Percentiles rank a stretch among this genome's conserved stretches.
Evolutionary conservation across 64 coral and sea anemone genomes (phyloP).

Genomic region (Trachythela sp.): DNA sequence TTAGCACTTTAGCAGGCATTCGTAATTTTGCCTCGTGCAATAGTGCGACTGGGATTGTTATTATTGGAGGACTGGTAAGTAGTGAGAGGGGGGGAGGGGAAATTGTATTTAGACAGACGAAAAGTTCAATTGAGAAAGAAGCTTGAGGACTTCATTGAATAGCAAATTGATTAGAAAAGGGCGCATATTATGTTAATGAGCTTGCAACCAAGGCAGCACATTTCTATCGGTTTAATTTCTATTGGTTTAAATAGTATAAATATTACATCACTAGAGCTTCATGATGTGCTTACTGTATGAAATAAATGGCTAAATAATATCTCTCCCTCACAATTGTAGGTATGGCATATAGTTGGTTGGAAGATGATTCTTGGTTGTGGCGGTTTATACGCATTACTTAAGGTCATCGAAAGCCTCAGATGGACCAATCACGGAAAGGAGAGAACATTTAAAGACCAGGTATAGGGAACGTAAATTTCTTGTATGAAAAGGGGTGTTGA

Average conservation of each 20-base stretch:
- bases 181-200: too few species aligned
- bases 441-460: conserved; percentile 81
- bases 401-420: conserved; percentile 79
- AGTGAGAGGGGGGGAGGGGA: not conserved
- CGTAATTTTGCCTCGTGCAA: conserved; percentile 74
- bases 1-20: conserved; percentile 60
- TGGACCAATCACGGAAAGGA: conserved; percentile 92
- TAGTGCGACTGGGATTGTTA: conserved; percentile 69
- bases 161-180: too few species aligned
- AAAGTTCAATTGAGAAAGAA: too few species aligned
- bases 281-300: not conserved
- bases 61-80: conserved; percentile 86
- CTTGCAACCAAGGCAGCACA: too few species aligned
- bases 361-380: conserved; percentile 77
- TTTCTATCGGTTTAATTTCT: too few species aligned
- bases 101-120: not conserved
- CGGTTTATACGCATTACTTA: conserved; percentile 69
- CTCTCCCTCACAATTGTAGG: not conserved
- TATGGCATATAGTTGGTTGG: conserved; percentile 96
- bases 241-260: too few species aligned
- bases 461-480: too few species aligned
- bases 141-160: not conserved
- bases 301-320: not conserved
- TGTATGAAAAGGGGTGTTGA: too few species aligned
- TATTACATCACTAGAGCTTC: not conserved